Base-by-base conservation (phyloP, 2,888 invertebrate genomes). In the Candidula unifasciata region DNA sequence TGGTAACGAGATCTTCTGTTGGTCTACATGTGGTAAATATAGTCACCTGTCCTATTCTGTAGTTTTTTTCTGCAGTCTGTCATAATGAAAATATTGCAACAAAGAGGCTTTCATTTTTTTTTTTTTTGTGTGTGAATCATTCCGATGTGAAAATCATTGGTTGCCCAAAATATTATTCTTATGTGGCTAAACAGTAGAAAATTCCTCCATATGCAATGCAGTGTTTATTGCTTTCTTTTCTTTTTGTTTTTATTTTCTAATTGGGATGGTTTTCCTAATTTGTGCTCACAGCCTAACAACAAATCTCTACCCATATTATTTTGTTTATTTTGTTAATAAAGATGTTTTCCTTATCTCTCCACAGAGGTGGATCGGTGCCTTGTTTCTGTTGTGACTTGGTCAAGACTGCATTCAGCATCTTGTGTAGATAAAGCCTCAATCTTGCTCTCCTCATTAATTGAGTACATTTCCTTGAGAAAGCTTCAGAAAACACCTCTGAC, bases 311-410 rank as follows among this genome's bases (percentile, higher is more conserved):
- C 44, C 44, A 44, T 44, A 44, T 44, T 10, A 44, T 6, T 44
- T 44, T 60, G 60, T 60, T 44, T 10, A 44, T 6, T 44, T 44
- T 60, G 60, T 60, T 60, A 60, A 13, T 24, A 60, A 44, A 44
- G 13, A 44, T 37, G 13, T 35, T 76, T 60, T 60, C 24, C 33
- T 69, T 0, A 35, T 84, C 57, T 24, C n/a, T 57, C 33, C 54
- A n/a, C 86, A 92, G 92, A 91, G 74, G 87, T 90, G 33, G 92
- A 92, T 21, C 88, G 88, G 68, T 89, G 91, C 84, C 86, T 91
- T 85, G 86, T 92, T 71, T 90, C 92, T 0, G 86, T 92, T n/a
- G 86, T 88, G 86, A 89, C 87, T 71, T 87, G 82, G 88, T 89
- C 80, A 35, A 69, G 82, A 80, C 71, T 71, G 64, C 74, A 80